Evolutionary conservation across 1,140 invertebrate species (phyloP).

Genomic region (Penaeus indicus): DNA sequence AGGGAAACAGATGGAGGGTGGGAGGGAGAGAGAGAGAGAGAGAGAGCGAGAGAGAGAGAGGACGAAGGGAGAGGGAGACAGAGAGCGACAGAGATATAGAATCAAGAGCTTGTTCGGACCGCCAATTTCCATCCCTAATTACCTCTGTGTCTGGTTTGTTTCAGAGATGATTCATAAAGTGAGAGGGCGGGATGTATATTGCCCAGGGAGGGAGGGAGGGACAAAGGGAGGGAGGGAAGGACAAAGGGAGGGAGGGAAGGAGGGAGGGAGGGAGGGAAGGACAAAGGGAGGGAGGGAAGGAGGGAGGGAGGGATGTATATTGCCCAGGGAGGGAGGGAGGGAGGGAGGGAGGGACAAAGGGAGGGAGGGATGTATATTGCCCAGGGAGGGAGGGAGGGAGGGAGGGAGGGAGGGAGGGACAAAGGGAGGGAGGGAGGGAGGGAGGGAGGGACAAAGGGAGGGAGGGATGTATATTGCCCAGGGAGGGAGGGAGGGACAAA

Average conservation of each 20-base stretch:
- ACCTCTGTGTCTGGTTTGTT: conserved; percentile 44
- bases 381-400: no score
- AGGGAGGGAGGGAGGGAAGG: no score
- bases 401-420: no score
- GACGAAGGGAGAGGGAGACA: not conserved
- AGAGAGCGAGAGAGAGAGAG: conserved; percentile 4
- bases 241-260: no score
- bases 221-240: not conserved
- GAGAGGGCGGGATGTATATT: not conserved
- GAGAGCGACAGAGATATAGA: not conserved
- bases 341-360: conserved; percentile 6
- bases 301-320: not conserved
- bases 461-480: no score
- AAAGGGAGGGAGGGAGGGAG: no score
- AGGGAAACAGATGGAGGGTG: not conserved
- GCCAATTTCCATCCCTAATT: conserved; percentile 50
- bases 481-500: no score
- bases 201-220: not conserved
- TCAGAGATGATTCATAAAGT: conserved; percentile 29
- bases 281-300: not conserved
- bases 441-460: no score
- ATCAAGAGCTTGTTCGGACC: not conserved
- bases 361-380: not conserved
- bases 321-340: not conserved
- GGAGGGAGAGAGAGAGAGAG: not conserved